A percentile compares a stretch with the other conserved stretches of the same genome.
These are phyloP conservation scores for Chaitophorus viminalis DNA, from an alignment of 2,888 invertebrate genomes.

Conservation along the genomic window DNA sequence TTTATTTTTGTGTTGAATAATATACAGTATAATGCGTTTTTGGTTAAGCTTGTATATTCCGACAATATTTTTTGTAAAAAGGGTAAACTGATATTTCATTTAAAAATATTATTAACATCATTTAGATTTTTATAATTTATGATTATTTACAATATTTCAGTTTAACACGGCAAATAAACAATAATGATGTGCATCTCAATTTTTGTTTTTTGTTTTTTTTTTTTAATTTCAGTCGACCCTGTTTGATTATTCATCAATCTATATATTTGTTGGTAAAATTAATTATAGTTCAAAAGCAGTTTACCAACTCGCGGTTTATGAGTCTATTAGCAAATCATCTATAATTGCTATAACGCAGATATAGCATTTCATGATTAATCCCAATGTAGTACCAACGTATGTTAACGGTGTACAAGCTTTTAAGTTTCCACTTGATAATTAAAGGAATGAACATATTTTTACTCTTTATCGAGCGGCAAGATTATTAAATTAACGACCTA, in stretches of 20 bases:
- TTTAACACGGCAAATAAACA: not conserved
- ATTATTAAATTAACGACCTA: not conserved
- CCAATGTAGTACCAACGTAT: not conserved
- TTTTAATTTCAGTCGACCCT: slow-evolving; percentile 1
- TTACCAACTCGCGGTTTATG: not conserved
- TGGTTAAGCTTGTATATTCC: no score
- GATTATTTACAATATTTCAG: not conserved
- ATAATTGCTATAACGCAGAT: not conserved
- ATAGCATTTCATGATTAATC: not conserved
- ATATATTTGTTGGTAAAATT: slow-evolving; percentile 14
- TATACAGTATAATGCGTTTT: no score
- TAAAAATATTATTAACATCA: not conserved
- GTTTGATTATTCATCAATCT: slow-evolving; percentile 29
- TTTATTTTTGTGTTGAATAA: no score
- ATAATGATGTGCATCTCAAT: not conserved
- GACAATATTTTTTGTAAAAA: no score
- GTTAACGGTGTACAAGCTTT: not conserved
- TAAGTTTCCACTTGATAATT: not conserved
- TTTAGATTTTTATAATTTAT: not conserved
- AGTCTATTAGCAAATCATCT: not conserved
- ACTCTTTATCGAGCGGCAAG: not conserved
- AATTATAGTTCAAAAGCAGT: slow-evolving; percentile 35
- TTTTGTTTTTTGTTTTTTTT: slow-evolving; percentile 11
- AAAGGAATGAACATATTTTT: not conserved
- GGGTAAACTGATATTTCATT: not conserved